Evolutionary conservation across 2,797 vertebrate species (phyloP), one percentile per base, ranked within the genome.

Genomic region (Dryobates pubescens): DNA sequence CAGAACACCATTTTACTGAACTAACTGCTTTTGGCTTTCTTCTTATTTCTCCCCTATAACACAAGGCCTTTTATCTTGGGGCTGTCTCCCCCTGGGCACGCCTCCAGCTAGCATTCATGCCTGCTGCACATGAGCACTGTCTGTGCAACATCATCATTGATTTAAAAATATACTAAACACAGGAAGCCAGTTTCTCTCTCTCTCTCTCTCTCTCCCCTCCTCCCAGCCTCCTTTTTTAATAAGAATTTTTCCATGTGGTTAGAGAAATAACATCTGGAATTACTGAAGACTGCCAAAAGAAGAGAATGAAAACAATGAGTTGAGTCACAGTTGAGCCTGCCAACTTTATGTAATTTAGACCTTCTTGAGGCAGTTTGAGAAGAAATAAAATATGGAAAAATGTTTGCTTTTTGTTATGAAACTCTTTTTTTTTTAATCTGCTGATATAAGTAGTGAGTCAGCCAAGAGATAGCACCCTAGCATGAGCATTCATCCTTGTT

Each of bases 251-350:
- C 92, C 73, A 6, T 96, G 90, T 93, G 96, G 90, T 90, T 94
- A 93, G 76, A 89, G 67, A 94, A 96, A 81, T 87, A 95, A 94
- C 95, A 96, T 94, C 95, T 96, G 96, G 94, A 95, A 94, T 94
- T 89, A 91, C 70, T 95, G 86, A 96, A 95, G 90, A 77, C 61
- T 94, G 92, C 92, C 95, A 94, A 94, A 91, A 87, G 67, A 82
- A 89, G 82, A 92, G 87, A 95, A 96, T 93, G 90, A 96, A 96
- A 96, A 94, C 96, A 96, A 94, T 95, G 93, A 96, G 79, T 94
- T 95, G 94, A 95, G 92, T 96, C 94, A 95, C 90, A 92, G 73
- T 96, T 78, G 80, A 95, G 92, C 85, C 77, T 92, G 85, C 89
- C 94, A 93, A 34, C 76, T 95, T 86, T 74, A 30, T 81, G 83